Percentiles rank a stretch among this genome's conserved stretches.
phyloP scores from a whole-genome alignment of 1,140 invertebrate species.

The Leptonema lineaticorne region DNA sequence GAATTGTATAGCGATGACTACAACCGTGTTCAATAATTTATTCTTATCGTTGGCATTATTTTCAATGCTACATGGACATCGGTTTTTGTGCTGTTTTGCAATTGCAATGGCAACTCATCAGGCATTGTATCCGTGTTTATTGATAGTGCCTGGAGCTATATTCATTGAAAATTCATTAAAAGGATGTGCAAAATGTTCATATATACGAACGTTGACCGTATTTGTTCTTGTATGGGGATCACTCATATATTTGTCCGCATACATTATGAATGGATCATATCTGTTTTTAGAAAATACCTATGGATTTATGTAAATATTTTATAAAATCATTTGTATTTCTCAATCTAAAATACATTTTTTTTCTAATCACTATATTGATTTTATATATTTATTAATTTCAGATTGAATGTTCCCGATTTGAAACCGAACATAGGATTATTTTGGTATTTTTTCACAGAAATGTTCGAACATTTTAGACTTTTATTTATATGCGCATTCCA shows the following conservation, averaged over 20 bases:
- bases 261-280: constrained; percentile 64
- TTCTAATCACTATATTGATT: neutral
- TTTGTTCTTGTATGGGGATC: constrained; percentile 55
- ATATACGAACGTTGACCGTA: constrained; percentile 51
- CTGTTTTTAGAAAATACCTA: constrained; percentile 76
- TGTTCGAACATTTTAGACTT: constrained; percentile 97
- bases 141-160: constrained; percentile 76
- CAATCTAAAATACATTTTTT: neutral
- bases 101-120: constrained; percentile 79
- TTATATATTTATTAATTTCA: constrained; percentile 50
- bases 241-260: constrained; percentile 52
- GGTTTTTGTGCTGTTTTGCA: constrained; percentile 61
- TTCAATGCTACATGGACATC: constrained; percentile 67
- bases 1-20: constrained; percentile 88
- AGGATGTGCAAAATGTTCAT: constrained; percentile 55
- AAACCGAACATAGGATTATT: constrained; percentile 97
- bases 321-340: neutral
- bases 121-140: constrained; percentile 81
- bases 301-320: constrained; percentile 74
- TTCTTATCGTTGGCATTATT: constrained; percentile 71
- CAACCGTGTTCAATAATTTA: constrained; percentile 88
- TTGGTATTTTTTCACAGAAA: constrained; percentile 99
- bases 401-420: constrained; percentile 85
- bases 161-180: constrained; percentile 51
- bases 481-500: constrained; percentile 97